Evolutionary conservation across 2,888 invertebrate species (phyloP), one percentile per base, ranked within the genome.

Genomic region (Yponomeuta malinellus): DNA sequence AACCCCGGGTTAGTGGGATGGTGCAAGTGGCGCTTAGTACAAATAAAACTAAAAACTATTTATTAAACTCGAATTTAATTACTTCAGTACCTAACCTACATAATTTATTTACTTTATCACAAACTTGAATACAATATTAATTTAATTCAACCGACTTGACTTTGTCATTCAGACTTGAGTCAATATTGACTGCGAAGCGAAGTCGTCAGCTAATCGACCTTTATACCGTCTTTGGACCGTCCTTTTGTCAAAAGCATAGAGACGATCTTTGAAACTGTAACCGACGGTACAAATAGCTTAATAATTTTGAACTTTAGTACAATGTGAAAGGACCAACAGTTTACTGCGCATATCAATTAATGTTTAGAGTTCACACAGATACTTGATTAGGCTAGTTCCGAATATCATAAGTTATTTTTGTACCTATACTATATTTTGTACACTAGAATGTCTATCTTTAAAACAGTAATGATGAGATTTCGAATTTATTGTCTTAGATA

Each of bases 101-200:
- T 59, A 43, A 43, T 43, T 43, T 5, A 43, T 43, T 43, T 43
- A 43, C 43, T 43, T 5, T 59, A 59, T 59, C 52, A 59, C 52
- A 59, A 59, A 59, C 52, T 59, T 59, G 15, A 59, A 59, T 59
- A 59, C 52, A 59, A 59, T 59, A 59, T 59, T 59, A 59, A 59
- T 43, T 43, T 43, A 59, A 59, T 59, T 12, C 6, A 59, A 59
- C 43, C 9, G 8, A 43, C 43, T 43, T 1, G 43, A 43, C 43
- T 43, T 43, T 43, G 1, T 43, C 43, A 43, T 8, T 1, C 43
- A 43, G 43, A 43, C 43, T 8, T 43, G 43, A 43, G 52, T 59
- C 1, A 59, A 59, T 15, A 59, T 59, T 59, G 52, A 59, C 52
- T 59, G 15, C 43, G 52, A 33, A 59, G 15, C 3, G 15, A 59